phyloP scores from a whole-genome alignment of 2,888 invertebrate species.

The Stictocephala bisonia region DNA sequence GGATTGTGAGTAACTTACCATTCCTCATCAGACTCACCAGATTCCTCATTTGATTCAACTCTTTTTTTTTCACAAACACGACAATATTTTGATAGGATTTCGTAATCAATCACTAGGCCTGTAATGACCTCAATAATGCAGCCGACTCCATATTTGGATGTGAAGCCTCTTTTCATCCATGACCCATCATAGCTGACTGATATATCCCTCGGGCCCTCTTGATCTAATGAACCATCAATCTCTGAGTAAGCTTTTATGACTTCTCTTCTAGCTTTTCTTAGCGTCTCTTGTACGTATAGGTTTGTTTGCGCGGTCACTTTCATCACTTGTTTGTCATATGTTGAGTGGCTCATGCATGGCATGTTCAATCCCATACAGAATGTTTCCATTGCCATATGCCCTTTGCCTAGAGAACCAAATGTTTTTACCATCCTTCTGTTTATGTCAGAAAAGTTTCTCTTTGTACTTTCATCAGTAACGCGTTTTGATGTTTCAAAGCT shows the following conservation, averaged over 20 bases:
- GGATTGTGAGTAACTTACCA: slow-evolving; percentile 14
- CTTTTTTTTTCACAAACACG: slow-evolving; percentile 48
- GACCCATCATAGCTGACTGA: slow-evolving; percentile 4
- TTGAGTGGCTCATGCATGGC: slow-evolving; percentile 30
- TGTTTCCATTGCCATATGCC: slow-evolving; percentile 50
- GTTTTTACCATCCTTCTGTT: slow-evolving; percentile 41
- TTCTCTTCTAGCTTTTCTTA: slow-evolving; percentile 23
- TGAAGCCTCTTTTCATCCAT: slow-evolving; percentile 9
- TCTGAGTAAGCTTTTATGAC: slow-evolving; percentile 16
- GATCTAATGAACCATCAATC: slow-evolving; percentile 11
- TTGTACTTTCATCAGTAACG: slow-evolving; percentile 6
- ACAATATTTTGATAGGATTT: slow-evolving; percentile 16
- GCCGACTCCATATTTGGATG: slow-evolving; percentile 6
- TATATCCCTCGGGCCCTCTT: not conserved
- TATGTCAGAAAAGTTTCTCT: slow-evolving; percentile 19
- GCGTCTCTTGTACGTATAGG: slow-evolving; percentile 9
- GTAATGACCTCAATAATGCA: slow-evolving; percentile 20
- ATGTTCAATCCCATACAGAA: slow-evolving; percentile 29
- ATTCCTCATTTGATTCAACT: slow-evolving; percentile 43
- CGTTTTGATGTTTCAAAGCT: slow-evolving; percentile 26
- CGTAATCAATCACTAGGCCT: slow-evolving; percentile 22
- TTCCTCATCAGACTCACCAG: slow-evolving; percentile 44
- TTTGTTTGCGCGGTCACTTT: slow-evolving; percentile 24
- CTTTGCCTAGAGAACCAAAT: slow-evolving; percentile 51
- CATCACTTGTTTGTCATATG: slow-evolving; percentile 31